Evolutionary conservation across 2,888 invertebrate genomes (phyloP).

Genomic region (Pachliopta kotzebuea): DNA sequence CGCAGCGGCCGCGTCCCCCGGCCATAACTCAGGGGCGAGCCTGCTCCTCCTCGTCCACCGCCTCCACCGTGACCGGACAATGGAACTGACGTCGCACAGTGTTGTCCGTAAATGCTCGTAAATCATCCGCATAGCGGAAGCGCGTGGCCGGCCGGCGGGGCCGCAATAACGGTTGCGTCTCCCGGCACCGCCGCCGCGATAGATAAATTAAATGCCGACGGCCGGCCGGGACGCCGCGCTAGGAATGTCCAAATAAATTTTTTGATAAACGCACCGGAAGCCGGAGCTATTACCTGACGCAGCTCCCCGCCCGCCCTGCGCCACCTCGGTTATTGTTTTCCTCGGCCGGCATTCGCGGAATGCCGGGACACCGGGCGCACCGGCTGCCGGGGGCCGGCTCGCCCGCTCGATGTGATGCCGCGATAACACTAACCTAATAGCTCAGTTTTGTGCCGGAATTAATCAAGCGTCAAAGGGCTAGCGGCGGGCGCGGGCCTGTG

Average conservation of each 20-base stretch:
- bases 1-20: constrained; percentile 52
- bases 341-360: constrained; percentile 62
- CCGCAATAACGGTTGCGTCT: constrained; percentile 69
- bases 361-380: constrained; percentile 61
- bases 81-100: constrained; percentile 70
- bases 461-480: constrained; percentile 77
- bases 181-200: constrained; percentile 69
- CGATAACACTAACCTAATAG: constrained; percentile 68
- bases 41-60: constrained; percentile 64
- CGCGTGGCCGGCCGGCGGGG: constrained; percentile 59
- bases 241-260: constrained; percentile 77
- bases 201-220: constrained; percentile 79
- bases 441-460: constrained; percentile 77
- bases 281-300: constrained; percentile 73
- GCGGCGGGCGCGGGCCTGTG: constrained; percentile 1
- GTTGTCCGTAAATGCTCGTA: constrained; percentile 64
- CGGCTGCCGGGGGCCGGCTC: constrained; percentile 70
- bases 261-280: constrained; percentile 78
- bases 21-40: constrained; percentile 71
- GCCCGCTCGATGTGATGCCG: constrained; percentile 75
- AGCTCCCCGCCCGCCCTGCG: constrained; percentile 64
- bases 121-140: constrained; percentile 79
- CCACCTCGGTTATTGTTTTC: constrained; percentile 73
- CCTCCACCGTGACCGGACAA: constrained; percentile 68
- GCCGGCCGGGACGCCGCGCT: constrained; percentile 59